Base-by-base conservation (phyloP, 2,113 vertebrate species). In the Pandion haliaetus region DNA sequence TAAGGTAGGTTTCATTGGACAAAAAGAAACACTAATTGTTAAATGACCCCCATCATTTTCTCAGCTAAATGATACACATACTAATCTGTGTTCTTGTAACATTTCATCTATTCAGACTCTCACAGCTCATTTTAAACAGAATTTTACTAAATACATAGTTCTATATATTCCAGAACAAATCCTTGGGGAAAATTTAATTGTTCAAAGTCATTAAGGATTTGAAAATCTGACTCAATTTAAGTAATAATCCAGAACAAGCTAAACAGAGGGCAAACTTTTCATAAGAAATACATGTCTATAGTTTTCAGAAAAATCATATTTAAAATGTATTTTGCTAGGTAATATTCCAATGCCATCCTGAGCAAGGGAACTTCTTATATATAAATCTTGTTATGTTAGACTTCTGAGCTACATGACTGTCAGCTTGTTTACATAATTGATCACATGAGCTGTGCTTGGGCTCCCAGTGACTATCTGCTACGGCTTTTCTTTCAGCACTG, bases 361-460 rank as follows among this genome's bases (percentile, higher is more conserved):
- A 95, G 49, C 52, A 89, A 88, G n/a, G 7, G 26, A 86, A 66
- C 10, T 55, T 84, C 91, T 84, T 65, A 61, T 62, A 55, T 66
- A 54, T 65, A 87, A 94, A 82, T 63, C 34, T 88, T 94, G 66
- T 91, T 95, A 91, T 20, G 6, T 47, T 93, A 96, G 47, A 96
- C 47, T 93, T 92, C 80, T 26, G 50, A 86, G 93, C 44, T 96
- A 59, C 40, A 55, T 88, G 85, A 85, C 69, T 2, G 2, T 47
- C 52, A 96, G 65, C 13, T 13, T 79, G 55, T 94, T 95, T 93
- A 93, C 78, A 87, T 87, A 97, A 92, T 52, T 88, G 92, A 94
- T 97, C 79, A 78, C 10, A 10, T 5, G n/a, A 78, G 62, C 77
- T 95, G 87, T 86, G 34, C 87, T 86, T 94, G 67, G 36, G 57